Conservation (phyloP, 2,113 vertebrate genomes). For the Scopus umbretta region DNA sequence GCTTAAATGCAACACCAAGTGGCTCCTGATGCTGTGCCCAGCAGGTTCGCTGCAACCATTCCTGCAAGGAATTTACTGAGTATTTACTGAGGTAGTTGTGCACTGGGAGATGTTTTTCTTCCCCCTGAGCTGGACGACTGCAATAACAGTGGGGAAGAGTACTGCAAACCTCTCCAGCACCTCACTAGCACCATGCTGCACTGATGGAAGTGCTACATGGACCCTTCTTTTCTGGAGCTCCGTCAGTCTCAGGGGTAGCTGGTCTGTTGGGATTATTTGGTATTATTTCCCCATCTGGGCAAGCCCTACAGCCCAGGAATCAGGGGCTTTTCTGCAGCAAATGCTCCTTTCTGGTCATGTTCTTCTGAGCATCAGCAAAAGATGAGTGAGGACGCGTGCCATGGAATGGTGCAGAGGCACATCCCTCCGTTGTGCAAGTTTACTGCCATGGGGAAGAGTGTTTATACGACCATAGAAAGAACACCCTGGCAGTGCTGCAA, state of each 20-base stretch:
- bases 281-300: not conserved
- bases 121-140: not conserved
- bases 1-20: not conserved
- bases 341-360: fast-evolving
- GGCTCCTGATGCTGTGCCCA: not conserved
- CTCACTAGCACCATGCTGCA: fast-evolving
- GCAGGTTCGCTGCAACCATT: not conserved
- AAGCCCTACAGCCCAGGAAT: not conserved
- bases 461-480: not conserved
- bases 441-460: not conserved
- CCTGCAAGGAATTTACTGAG: not conserved
- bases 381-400: not conserved
- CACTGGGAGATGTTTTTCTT: not conserved
- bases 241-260: not conserved
- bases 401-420: fast-evolving
- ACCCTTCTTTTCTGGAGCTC: not conserved
- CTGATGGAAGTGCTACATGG: not conserved
- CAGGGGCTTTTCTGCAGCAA: not conserved
- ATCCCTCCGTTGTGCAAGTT: not conserved
- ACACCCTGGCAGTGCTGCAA: not conserved
- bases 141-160: too few relatives aligned
- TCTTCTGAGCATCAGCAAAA: not conserved
- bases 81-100: not conserved
- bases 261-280: not conserved
- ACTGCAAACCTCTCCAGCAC: not conserved